Evolutionary conservation across 2,797 vertebrate genomes (phyloP).

Genomic region (Danio tinwini): DNA sequence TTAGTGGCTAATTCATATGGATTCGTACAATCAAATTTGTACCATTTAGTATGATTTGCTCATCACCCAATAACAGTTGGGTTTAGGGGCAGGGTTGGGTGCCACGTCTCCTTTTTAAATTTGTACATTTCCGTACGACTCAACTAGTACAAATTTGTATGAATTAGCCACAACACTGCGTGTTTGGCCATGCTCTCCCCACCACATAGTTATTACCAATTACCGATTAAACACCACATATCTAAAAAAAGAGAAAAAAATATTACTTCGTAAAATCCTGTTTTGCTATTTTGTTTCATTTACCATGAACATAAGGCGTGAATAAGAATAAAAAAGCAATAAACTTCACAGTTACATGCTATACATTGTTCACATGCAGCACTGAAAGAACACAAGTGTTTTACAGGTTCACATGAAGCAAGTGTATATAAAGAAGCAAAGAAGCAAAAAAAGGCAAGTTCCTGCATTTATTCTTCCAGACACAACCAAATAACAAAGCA

Average conservation of each 20-base stretch:
- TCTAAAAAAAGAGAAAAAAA: background rate
- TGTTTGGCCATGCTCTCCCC: too few species aligned
- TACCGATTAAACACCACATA: background rate
- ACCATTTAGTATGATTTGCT: too few species aligned
- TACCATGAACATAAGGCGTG: background rate
- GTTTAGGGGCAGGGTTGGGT: too few species aligned
- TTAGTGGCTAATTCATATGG: too few species aligned
- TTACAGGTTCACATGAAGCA: background rate
- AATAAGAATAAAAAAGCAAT: background rate
- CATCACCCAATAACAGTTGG: too few species aligned
- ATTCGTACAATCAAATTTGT: too few species aligned
- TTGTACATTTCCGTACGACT: too few species aligned
- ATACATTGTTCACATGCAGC: background rate
- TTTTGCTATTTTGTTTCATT: background rate
- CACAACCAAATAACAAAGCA: background rate
- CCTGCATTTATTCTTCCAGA: slow-evolving; percentile 2
- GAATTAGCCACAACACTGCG: too few species aligned
- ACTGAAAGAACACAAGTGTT: background rate
- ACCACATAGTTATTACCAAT: too few species aligned
- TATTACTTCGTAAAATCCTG: background rate
- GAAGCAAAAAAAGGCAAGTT: background rate
- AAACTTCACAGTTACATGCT: background rate
- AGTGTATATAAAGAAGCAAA: background rate
- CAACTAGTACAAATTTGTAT: too few species aligned
- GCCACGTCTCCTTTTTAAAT: too few species aligned